Evolutionary conservation across 2,888 invertebrate species (phyloP).

Genomic region (Molorchus minor): DNA sequence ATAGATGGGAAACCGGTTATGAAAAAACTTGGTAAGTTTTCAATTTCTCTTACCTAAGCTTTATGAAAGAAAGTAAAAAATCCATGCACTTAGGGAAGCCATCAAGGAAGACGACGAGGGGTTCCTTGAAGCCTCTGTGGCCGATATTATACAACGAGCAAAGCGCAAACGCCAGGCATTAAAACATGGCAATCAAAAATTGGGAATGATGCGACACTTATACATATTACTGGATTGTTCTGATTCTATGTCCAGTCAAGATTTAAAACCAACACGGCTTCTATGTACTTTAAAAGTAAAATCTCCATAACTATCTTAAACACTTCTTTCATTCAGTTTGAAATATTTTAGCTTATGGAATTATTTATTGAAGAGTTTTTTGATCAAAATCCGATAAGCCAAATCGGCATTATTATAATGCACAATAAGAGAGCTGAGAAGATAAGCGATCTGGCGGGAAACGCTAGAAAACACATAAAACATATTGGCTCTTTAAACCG

Average conservation of each 20-base stretch:
- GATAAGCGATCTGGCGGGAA: constrained; percentile 89
- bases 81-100: constrained; percentile 77
- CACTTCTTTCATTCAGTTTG: no score
- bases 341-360: constrained; percentile 78
- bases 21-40: constrained; percentile 85
- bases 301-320: no score
- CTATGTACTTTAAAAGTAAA: constrained; percentile 85
- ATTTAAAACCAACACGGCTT: constrained; percentile 92
- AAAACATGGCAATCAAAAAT: constrained; percentile 79
- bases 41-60: neutral
- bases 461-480: constrained; percentile 81
- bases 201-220: constrained; percentile 99
- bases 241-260: constrained; percentile 92
- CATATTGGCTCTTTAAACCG: constrained; percentile 72
- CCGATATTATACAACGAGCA: constrained; percentile 90
- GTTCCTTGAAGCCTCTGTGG: constrained; percentile 87
- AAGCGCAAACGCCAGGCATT: constrained; percentile 80
- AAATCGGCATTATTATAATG: constrained; percentile 90
- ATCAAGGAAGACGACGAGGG: constrained; percentile 97
- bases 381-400: constrained; percentile 98
- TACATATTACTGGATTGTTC: constrained; percentile 93
- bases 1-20: constrained; percentile 95
- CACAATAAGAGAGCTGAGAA: constrained; percentile 95
- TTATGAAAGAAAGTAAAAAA: constrained; percentile 12
- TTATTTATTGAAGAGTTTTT: constrained; percentile 96